Conservation (phyloP, 1,140 invertebrate genomes). For the Drosophila bocqueti region DNA sequence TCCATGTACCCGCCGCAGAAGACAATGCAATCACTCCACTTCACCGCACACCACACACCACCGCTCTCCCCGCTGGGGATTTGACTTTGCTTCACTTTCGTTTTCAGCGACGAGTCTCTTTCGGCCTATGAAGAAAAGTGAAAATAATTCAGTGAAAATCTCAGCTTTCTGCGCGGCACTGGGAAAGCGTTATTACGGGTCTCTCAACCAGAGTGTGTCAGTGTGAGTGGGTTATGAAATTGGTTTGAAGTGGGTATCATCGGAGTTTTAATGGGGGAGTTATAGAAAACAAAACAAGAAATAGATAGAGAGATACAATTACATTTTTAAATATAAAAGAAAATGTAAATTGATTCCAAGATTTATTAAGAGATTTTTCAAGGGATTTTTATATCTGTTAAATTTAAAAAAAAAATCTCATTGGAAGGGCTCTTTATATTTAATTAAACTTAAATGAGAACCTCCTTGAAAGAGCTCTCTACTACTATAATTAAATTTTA, state of each 20-base stretch:
- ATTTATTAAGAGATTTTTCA: background rate
- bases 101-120: slow-evolving; percentile 39
- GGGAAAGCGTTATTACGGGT: slow-evolving; percentile 34
- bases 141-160: slow-evolving; percentile 60
- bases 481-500: background rate
- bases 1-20: slow-evolving; percentile 26
- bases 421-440: background rate
- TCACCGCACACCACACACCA: slow-evolving; percentile 1
- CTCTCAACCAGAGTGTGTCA: background rate
- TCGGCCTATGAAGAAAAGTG: slow-evolving; percentile 55
- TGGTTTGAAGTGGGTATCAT: background rate
- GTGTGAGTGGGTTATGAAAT: slow-evolving; percentile 40
- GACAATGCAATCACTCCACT: slow-evolving; percentile 39
- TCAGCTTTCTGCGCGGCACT: slow-evolving; percentile 21
- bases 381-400: too few relatives aligned
- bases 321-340: background rate
- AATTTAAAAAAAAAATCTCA: too few relatives aligned
- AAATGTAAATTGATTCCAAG: background rate
- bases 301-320: background rate
- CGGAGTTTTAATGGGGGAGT: background rate
- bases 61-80: slow-evolving; percentile 14
- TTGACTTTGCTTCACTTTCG: slow-evolving; percentile 61
- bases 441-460: background rate
- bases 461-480: too few relatives aligned
- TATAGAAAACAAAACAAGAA: too few relatives aligned